Evolutionary conservation across 2,113 vertebrate species (phyloP).

Genomic region (Thryonomys swinderianus): DNA sequence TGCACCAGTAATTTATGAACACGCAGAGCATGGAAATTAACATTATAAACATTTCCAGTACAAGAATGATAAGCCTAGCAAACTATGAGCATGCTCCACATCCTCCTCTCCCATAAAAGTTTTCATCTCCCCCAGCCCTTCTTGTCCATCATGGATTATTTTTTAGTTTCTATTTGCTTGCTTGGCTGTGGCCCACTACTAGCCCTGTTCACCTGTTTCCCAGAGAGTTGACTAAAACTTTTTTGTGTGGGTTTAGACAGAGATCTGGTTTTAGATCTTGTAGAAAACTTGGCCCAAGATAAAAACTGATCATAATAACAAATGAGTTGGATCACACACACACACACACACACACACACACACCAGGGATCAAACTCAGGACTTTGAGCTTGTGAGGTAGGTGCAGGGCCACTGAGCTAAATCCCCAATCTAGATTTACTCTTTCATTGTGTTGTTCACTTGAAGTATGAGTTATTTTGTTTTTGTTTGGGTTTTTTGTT

Average conservation of each 20-base stretch:
- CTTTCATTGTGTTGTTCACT: neutral
- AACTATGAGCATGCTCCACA: neutral
- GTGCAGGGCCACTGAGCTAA: too few relatives aligned
- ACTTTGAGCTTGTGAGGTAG: too few relatives aligned
- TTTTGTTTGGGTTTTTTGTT: neutral
- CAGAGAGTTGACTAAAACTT: neutral
- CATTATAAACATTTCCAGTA: neutral
- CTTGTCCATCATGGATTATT: neutral
- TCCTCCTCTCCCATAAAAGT: neutral
- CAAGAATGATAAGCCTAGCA: neutral
- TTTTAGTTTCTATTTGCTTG: neutral
- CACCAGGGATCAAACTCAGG: too few relatives aligned
- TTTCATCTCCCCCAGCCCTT: neutral
- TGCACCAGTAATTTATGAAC: neutral
- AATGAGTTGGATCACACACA: neutral
- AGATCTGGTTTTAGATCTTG: conserved; percentile 4
- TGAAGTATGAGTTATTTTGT: neutral
- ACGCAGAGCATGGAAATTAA: neutral
- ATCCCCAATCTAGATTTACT: neutral
- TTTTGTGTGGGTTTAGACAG: neutral
- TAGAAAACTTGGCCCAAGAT: neutral
- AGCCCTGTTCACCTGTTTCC: neutral
- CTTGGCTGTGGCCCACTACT: neutral
- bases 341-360: too few relatives aligned
- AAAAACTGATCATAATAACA: conserved; percentile 39